phyloP scores from a whole-genome alignment of 2,113 vertebrate genomes.

The Columba janthina region DNA sequence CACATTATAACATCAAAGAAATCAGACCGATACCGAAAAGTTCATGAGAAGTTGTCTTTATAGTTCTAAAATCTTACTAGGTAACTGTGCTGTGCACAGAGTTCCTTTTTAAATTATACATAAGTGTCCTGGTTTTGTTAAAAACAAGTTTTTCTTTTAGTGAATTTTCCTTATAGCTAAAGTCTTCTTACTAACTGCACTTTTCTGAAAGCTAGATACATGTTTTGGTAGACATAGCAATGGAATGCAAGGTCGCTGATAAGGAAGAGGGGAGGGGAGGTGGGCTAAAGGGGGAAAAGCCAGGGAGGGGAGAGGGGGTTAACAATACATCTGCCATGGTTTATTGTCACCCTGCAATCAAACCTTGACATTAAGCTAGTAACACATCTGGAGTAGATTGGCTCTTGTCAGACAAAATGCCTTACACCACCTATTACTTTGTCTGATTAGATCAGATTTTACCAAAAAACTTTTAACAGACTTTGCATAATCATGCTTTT shows the following conservation, averaged over 20 bases:
- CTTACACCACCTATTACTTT: not conserved
- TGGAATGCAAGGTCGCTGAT: too few species aligned
- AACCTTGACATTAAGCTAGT: not conserved
- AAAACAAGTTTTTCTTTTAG: too few species aligned
- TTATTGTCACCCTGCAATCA: too few species aligned
- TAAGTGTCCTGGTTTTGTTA: too few species aligned
- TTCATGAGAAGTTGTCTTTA: not conserved
- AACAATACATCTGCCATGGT: too few species aligned
- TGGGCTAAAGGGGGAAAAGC: too few species aligned
- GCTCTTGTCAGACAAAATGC: not conserved
- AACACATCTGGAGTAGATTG: not conserved
- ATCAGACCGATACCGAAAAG: accelerated
- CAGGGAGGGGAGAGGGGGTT: too few species aligned
- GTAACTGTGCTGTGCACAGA: not conserved
- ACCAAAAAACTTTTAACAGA: not conserved
- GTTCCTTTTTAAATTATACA: not conserved
- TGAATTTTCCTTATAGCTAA: too few species aligned
- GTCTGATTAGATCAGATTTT: not conserved
- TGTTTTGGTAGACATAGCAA: too few species aligned
- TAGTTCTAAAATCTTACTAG: not conserved
- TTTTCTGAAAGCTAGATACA: too few species aligned
- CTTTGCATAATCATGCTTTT: not conserved
- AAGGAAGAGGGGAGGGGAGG: too few species aligned
- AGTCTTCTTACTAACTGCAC: too few species aligned
- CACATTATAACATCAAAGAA: not conserved